Evolutionary conservation across 2,888 invertebrate genomes (phyloP).

Genomic region (Gryllus longicercus): DNA sequence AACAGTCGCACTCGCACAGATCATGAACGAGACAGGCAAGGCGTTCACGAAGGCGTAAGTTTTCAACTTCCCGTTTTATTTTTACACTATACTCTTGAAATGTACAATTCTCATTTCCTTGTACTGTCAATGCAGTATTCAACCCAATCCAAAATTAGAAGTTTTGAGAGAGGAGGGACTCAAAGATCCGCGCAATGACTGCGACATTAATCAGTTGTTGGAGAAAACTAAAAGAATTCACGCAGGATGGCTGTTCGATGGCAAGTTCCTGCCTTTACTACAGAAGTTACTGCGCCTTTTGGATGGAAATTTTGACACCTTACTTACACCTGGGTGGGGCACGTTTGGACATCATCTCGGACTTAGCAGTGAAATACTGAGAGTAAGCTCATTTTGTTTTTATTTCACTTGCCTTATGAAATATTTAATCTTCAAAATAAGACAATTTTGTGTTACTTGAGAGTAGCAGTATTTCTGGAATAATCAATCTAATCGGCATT

Average conservation of each 20-base stretch:
- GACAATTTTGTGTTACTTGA: too few relatives aligned
- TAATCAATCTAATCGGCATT: background rate
- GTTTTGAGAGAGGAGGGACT: constrained; percentile 39
- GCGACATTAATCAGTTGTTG: constrained; percentile 38
- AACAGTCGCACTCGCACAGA: too few relatives aligned
- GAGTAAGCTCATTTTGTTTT: constrained; percentile 4
- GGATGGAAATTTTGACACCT: constrained; percentile 41
- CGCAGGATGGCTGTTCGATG: constrained; percentile 39
- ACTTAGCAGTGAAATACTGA: background rate
- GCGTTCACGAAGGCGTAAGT: too few relatives aligned
- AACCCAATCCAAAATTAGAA: constrained; percentile 42
- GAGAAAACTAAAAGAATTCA: constrained; percentile 40
- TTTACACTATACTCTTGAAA: too few relatives aligned
- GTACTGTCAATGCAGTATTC: constrained; percentile 18
- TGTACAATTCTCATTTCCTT: too few relatives aligned
- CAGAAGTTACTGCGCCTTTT: constrained; percentile 43
- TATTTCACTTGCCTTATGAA: too few relatives aligned
- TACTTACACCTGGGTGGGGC: constrained; percentile 32
- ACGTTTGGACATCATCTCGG: constrained; percentile 25
- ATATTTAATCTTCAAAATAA: too few relatives aligned
- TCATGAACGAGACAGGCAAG: too few relatives aligned
- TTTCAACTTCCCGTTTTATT: too few relatives aligned
- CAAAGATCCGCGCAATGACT: constrained; percentile 40
- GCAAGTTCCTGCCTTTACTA: constrained; percentile 40
- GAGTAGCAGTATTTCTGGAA: too few relatives aligned